phyloP scores from a whole-genome alignment of 2,113 vertebrate genomes.

The Chloropsis hardwickii region DNA sequence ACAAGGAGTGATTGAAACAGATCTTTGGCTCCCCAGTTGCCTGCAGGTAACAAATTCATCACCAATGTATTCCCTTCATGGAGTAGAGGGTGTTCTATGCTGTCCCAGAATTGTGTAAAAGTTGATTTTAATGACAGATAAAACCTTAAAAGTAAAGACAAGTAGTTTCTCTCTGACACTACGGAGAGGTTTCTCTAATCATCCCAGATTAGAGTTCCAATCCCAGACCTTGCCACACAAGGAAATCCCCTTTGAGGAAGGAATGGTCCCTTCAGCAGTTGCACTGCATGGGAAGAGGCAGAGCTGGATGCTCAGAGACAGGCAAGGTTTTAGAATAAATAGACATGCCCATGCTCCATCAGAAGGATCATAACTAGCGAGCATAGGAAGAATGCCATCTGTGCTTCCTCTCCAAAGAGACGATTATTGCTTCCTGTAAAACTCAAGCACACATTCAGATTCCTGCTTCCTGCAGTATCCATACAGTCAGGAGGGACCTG shows the following conservation, averaged over 20 bases:
- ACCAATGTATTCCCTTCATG: not conserved
- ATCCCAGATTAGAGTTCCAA: not conserved
- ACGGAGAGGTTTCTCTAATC: not conserved
- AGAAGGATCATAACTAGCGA: not conserved
- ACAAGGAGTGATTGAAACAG: not conserved
- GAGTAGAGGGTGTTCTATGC: not conserved
- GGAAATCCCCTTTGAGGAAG: not conserved
- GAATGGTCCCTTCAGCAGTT: not conserved
- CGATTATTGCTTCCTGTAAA: not conserved
- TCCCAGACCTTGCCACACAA: not conserved
- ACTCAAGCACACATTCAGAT: not conserved
- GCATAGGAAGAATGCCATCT: not conserved
- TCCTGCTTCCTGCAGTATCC: not conserved
- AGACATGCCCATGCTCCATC: not conserved
- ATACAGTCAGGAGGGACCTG: not conserved
- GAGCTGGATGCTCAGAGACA: not conserved
- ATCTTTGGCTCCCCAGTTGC: not conserved
- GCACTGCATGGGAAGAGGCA: not conserved
- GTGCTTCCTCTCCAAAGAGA: conserved; percentile 1
- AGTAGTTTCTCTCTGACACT: not conserved
- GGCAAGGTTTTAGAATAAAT: not conserved
- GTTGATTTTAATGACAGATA: not conserved
- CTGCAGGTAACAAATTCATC: not conserved
- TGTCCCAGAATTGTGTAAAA: not conserved
- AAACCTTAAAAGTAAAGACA: not conserved